Conservation (phyloP, 2,113 vertebrate species). For the Anser brachyrhynchus region DNA sequence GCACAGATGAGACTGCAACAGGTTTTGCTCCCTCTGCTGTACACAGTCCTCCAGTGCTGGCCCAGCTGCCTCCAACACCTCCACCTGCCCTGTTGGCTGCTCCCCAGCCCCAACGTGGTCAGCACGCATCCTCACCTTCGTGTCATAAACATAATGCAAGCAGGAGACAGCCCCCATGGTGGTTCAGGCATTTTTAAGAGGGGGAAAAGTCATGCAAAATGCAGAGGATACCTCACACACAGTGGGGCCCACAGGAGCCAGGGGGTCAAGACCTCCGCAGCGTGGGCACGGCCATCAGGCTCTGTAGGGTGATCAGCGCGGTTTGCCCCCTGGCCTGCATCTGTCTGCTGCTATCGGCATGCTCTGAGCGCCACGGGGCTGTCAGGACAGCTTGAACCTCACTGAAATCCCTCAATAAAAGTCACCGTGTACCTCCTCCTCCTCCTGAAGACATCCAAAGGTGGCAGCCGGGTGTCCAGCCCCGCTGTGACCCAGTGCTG, state of each 20-base stretch:
- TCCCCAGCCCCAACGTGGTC: not conserved
- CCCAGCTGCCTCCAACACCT: not conserved
- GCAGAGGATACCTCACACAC: not conserved
- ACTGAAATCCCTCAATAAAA: not conserved
- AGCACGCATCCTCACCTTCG: not conserved
- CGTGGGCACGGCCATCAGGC: not conserved
- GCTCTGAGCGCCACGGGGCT: not conserved
- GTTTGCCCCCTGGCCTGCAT: not conserved
- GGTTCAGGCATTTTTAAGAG: not conserved
- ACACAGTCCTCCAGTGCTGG: not conserved
- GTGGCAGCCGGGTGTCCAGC: not conserved
- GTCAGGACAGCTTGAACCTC: not conserved
- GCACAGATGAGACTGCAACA: not conserved
- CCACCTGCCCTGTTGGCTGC: not conserved
- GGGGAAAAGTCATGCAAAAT: not conserved
- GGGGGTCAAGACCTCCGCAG: fast-evolving
- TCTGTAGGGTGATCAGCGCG: not conserved
- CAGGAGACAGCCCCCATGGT: not conserved
- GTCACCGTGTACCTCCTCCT: not conserved
- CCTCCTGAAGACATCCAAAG: not conserved
- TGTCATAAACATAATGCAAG: not conserved
- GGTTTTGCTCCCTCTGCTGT: constrained; percentile 71
- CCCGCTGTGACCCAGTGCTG: not conserved
- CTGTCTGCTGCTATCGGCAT: fast-evolving
- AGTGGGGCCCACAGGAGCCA: not conserved